Evolutionary conservation across 2,113 vertebrate species (phyloP).

Genomic region (Oxygymnocypris stewartii): DNA sequence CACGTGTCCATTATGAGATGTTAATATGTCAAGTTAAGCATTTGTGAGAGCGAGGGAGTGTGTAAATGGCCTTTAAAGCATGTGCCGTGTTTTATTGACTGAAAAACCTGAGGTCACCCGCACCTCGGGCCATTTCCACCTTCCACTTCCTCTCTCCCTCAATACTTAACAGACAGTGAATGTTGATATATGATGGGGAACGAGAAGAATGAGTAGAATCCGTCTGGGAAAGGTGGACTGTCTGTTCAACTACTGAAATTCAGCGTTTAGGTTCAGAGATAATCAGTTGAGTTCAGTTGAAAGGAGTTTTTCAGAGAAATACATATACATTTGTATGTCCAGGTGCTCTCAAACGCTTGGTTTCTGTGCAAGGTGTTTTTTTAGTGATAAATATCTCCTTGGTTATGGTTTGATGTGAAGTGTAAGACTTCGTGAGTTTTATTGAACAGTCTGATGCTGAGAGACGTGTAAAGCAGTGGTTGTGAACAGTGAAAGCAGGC

Average conservation of each 20-base stretch:
- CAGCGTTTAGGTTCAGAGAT: neutral
- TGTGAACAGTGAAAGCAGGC: neutral
- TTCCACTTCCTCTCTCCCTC: slow-evolving; percentile 31
- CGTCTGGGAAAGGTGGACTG: neutral
- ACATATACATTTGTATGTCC: neutral
- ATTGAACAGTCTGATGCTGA: neutral
- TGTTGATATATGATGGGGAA: neutral
- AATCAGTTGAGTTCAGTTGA: neutral
- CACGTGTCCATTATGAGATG: slow-evolving; percentile 56
- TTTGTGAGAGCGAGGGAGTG: slow-evolving; percentile 59
- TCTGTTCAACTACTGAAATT: neutral
- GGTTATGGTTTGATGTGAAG: neutral
- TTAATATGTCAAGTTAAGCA: slow-evolving; percentile 61
- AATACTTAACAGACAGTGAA: slow-evolving; percentile 38
- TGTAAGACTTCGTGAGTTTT: neutral
- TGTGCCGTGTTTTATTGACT: slow-evolving; percentile 57
- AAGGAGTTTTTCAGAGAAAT: neutral
- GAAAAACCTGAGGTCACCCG: slow-evolving; percentile 49
- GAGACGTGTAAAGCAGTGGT: neutral
- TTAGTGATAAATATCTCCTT: neutral
- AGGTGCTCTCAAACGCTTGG: neutral
- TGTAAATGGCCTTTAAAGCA: slow-evolving; percentile 62
- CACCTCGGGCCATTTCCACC: slow-evolving; percentile 58
- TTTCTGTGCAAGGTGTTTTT: neutral
- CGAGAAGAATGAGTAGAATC: neutral